Base-by-base conservation (phyloP, 2,797 vertebrate species). In the Danio jaintianensis region DNA sequence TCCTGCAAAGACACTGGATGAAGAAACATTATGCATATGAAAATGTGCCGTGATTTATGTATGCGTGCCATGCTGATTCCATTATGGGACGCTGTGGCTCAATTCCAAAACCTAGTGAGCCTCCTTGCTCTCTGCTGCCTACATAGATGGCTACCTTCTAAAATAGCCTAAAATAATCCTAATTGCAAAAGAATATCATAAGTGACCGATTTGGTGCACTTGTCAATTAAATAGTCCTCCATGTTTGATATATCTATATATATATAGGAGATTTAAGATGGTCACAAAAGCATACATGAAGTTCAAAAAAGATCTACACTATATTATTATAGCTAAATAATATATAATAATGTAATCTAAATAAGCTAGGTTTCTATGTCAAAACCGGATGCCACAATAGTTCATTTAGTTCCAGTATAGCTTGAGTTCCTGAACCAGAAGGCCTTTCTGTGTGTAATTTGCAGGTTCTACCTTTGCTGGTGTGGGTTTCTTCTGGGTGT, bases 1-100 rank as follows among this genome's bases (percentile, higher is more conserved):
- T 94, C 93, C 93, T 93, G 93, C 95, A 97, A 94, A 96, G 95
- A 94, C 89, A 94, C 93, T 93, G 95, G 93, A 94, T 95, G 92
- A 95, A 96, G 96, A 96, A 96, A 96, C 96, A 97, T 97, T 97
- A 97, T 97, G 96, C 96, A 98, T 98, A 98, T 97, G 97, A 97
- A 98, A 98, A 97, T 97, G 95, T 96, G 96, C 96, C 96, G 97
- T 98, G 97, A 99, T 98, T 98, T 98, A 98, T 98, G 96, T 96
- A 98, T 98, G 96, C 96, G 98, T 97, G 97, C 97, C 96, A 96
- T 98, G 96, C 96, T 98, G 97, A 99, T 98, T 98, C 96, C 96
- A 98, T 98, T 98, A 97, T 92, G 94, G 96, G 94, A 96, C 96
- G 95, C 94, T 94, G 1, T 20, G 75, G 64, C 53, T 50, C 53